Evolutionary conservation across 2,888 invertebrate species (phyloP).

Genomic region (Malthinus flaveolus): DNA sequence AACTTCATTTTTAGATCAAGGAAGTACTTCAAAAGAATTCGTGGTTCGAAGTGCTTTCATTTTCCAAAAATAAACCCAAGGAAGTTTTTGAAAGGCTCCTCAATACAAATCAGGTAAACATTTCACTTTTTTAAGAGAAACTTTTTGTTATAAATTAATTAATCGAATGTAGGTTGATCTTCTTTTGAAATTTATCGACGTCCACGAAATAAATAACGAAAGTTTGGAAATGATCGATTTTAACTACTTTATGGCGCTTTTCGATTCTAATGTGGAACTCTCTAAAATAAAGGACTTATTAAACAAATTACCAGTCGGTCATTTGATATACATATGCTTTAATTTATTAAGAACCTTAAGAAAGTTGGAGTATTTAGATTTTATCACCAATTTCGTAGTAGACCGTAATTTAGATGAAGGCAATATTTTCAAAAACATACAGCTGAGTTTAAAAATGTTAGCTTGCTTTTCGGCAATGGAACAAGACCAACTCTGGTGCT

Average conservation of each 20-base stretch:
- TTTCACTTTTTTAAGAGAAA: background rate
- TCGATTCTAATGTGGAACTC: slow-evolving; percentile 58
- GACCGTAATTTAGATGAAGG: slow-evolving; percentile 55
- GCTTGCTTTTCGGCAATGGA: slow-evolving; percentile 62
- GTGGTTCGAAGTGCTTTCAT: slow-evolving; percentile 65
- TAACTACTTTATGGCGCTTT: slow-evolving; percentile 61
- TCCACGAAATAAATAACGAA: slow-evolving; percentile 62
- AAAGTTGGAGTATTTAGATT: slow-evolving; percentile 66
- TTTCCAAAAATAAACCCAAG: slow-evolving; percentile 59
- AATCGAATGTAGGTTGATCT: slow-evolving; percentile 60
- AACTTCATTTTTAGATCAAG: slow-evolving; percentile 56
- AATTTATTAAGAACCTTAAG: slow-evolving; percentile 65
- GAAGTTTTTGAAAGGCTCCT: slow-evolving; percentile 40
- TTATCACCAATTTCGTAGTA: slow-evolving; percentile 65
- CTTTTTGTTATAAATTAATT: slow-evolving; percentile 15
- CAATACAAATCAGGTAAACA: slow-evolving; percentile 39
- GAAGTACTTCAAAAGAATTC: slow-evolving; percentile 59
- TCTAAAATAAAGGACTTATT: slow-evolving; percentile 60
- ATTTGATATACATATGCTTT: slow-evolving; percentile 65
- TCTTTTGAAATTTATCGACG: slow-evolving; percentile 71
- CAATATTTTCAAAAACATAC: slow-evolving; percentile 62
- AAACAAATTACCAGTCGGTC: slow-evolving; percentile 60
- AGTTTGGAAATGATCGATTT: slow-evolving; percentile 57
- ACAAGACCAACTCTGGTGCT: slow-evolving; percentile 63
- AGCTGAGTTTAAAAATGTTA: slow-evolving; percentile 71